A percentile compares a stretch with the other conserved stretches of the same genome.
Conservation (phyloP, 2,888 invertebrate species). For the Melinopterus prodromus region DNA sequence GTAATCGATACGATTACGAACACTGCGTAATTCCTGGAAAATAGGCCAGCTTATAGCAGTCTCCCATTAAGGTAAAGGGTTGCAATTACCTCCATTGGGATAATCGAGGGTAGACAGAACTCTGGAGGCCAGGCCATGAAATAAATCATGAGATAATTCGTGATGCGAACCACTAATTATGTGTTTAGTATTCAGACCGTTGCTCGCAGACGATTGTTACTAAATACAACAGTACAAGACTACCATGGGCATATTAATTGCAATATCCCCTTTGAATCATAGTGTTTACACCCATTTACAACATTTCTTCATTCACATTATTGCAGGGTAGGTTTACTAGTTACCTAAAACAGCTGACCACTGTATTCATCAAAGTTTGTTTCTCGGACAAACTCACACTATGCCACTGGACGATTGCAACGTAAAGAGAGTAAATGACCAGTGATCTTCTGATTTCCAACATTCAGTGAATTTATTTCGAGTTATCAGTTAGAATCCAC, state of each 20-base stretch:
- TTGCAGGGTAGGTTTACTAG: too few species aligned
- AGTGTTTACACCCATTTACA: not conserved
- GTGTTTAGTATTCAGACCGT: not conserved
- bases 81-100: not conserved
- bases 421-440: too few species aligned
- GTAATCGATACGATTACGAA: not conserved
- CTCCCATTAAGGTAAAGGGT: not conserved
- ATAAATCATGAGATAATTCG: constrained; percentile 4
- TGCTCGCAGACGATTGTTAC: not conserved
- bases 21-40: not conserved
- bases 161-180: not conserved
- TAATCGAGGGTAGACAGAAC: not conserved
- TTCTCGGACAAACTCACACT: too few species aligned
- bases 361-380: too few species aligned
- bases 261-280: not conserved
- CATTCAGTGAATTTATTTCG: too few species aligned
- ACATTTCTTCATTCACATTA: too few species aligned
- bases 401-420: too few species aligned
- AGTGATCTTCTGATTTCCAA: too few species aligned
- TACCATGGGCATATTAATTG: not conserved
- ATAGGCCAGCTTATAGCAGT: not conserved
- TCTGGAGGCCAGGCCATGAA: not conserved
- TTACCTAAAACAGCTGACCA: too few species aligned
- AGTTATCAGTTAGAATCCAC: not conserved
- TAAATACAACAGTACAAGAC: not conserved